Base-by-base conservation (phyloP, 1,140 invertebrate genomes). In the Pteromalus puparum region DNA sequence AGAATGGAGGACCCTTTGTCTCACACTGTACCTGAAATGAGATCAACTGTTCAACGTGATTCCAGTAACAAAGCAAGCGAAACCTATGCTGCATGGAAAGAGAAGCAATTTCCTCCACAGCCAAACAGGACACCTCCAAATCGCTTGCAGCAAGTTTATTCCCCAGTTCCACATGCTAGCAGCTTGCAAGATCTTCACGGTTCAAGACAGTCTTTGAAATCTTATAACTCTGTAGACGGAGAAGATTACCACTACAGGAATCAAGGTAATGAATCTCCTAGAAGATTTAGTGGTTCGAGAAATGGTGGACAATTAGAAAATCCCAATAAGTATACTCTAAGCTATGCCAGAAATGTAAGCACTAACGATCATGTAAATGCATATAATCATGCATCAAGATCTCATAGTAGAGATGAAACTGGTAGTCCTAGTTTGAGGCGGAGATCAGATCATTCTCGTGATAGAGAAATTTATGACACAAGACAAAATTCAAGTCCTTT, bases 51-150 rank as follows among this genome's bases (percentile, higher is more conserved):
- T 38, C 84, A 2, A 15, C 34, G 2, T 30, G 34, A 80, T 75
- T 1, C 38, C 10, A 21, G 2, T 48, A 15, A 28, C 24, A 67
- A 34, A 87, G 78, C 7, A 81, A 73, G 61, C 83, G 86, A 87
- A 70, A 89, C 90, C 2, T 91, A 91, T 67, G 88, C 90, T 24
- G 80, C 87, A 10, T 91, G 91, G 91, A 91, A 84, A 75, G 86
- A 90, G 26, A 85, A 89, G 12, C 87, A 88, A 83, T 90, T 87
- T 79, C 83, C 79, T 77, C 28, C 67, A 12, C 84, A 75, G 15
- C 1, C 65, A 53, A 83, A 2, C 28, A 83, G 61, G 70, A 46
- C 38, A 30, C 21, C 80, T 38, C 68, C 78, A 5, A 76, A 76
- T 81, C 68, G 28, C 46, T 24, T 46, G 9, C 24, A 83, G 7